Percentiles rank a stretch among this genome's conserved stretches.
These are phyloP conservation scores for Schizaphis graminum DNA, from an alignment of 2,888 invertebrate genomes.

Conservation along the genomic window DNA sequence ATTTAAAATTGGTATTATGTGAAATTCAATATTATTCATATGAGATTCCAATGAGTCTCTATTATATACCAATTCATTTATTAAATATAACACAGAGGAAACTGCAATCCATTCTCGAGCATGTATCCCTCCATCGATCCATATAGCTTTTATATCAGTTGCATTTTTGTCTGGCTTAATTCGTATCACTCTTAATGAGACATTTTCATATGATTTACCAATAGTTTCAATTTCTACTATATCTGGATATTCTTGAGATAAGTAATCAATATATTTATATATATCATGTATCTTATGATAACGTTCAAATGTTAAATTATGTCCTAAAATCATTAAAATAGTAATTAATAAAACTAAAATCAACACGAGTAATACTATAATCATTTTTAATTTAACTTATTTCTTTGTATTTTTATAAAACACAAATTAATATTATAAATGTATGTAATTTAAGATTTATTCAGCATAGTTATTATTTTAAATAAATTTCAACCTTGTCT, in stretches of 20 bases:
- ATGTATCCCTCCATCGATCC: conserved; percentile 79
- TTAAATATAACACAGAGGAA: conserved; percentile 82
- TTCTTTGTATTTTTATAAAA: background rate
- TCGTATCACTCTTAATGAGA: conserved; percentile 78
- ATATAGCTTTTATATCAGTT: conserved; percentile 70
- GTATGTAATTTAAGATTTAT: background rate
- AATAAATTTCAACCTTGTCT: conserved; percentile 74
- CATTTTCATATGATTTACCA: conserved; percentile 81
- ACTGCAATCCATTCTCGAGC: conserved; percentile 92
- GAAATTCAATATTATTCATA: conserved; percentile 75
- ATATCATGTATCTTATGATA: conserved; percentile 81
- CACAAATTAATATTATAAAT: background rate
- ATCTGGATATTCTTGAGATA: conserved; percentile 81
- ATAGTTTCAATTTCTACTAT: conserved; percentile 81
- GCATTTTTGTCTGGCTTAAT: conserved; percentile 69
- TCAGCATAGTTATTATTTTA: background rate
- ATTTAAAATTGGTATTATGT: conserved; percentile 81
- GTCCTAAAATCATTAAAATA: conserved; percentile 70
- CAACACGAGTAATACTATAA: background rate
- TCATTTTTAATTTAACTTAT: background rate
- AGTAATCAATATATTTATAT: conserved; percentile 79
- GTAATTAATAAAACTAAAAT: background rate
- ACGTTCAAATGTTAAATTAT: conserved; percentile 82
- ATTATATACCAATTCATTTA: conserved; percentile 79
- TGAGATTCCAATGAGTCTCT: conserved; percentile 77